Base-by-base conservation (phyloP, 2,797 vertebrate genomes). In the Coracias cyanogaster region DNA sequence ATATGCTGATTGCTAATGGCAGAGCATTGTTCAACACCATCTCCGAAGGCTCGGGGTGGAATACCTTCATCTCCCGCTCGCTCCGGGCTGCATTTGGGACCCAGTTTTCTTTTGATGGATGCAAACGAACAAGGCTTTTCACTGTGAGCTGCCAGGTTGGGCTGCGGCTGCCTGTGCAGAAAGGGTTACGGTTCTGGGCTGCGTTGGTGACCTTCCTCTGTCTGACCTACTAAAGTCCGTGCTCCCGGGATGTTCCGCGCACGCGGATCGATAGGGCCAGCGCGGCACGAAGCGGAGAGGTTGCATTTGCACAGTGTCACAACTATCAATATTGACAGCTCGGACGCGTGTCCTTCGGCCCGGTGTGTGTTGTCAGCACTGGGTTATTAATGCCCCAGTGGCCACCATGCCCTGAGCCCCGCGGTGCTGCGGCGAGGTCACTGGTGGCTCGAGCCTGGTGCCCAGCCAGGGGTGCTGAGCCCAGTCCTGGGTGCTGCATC, bases 1-100 rank as follows among this genome's bases (percentile, higher is more conserved):
- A 86, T 89, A 12, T 51, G 73, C 90, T 97, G 97, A 97, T 97
- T 97, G 96, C 96, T 96, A 20, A 97, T 91, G 96, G 93, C 90
- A 64, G 43, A 13, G 81, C 86, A 94, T 95, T 96, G 96, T 95
- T 69, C 73, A 7, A 71, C 12, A 8, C 73, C 35, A 11, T 10
- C 77, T 39, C 62, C 7, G 24, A 41, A 70, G 90, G 89, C 78
- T 43, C 15, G 31, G 92, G 55, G 61, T 18, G 82, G 43, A 67
- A 45, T 52, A 4, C 26, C 83, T 61, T 61, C 90, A 26, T 26
- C 94, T 39, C 83, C 92, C 14, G 2, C 29, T 6, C 3, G 9
- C 90, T 4, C 3, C 20, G 13, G 87, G 71, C 73, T 74, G 61
- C 93, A 4, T 10, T 25, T 26, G 83, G 83, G 28, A 46, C 82